Evolutionary conservation across 2,797 vertebrate species (phyloP), one percentile per base, ranked within the genome.

Genomic region (Ara ararauna): DNA sequence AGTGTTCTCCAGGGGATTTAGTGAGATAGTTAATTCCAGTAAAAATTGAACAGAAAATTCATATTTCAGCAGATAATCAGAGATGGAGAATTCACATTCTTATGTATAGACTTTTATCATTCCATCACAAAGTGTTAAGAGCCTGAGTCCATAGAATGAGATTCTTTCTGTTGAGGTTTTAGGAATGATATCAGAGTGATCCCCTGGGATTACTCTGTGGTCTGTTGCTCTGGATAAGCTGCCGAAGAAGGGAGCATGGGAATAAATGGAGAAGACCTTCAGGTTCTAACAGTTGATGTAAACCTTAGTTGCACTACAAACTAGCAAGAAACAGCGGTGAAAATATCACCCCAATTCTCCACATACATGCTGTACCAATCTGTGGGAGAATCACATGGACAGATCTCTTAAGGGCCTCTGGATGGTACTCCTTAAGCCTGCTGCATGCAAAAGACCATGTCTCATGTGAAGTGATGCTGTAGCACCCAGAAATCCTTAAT

Each of bases 41-140:
- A 75, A 90, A 92, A 92, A 85, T 22, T 48, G 30, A 90, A 85
- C 56, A 78, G 72, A 71, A 85, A 82, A 78, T 53, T 74, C 30
- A 13, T 76, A 72, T 87, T 94, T 81, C 70, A 66, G 47, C 22
- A 47, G 71, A 66, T 85, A 58, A 92, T 66, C 27, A 47, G 66
- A 77, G 62, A 34, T 66, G 30, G 56, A 85, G 42, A 88, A 92
- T 85, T 90, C 32, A 23, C 78, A 70, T 78, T 78, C 27, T 70
- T 85, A 38, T 42, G 21, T 51, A 38, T 27, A 71, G 76, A 34
- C 56, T 74, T 82, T 16, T 34, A 56, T 70, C 18, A 6, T 85
- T 70, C 42, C 15, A 32, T 81, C 66, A 74, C 19, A 13, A 38
- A 68, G 45, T 84, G 36, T 74, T 70, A 85, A 66, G 36, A 66